Evolutionary conservation across 2,888 invertebrate species (phyloP).

Genomic region (Drosophila tripunctata): DNA sequence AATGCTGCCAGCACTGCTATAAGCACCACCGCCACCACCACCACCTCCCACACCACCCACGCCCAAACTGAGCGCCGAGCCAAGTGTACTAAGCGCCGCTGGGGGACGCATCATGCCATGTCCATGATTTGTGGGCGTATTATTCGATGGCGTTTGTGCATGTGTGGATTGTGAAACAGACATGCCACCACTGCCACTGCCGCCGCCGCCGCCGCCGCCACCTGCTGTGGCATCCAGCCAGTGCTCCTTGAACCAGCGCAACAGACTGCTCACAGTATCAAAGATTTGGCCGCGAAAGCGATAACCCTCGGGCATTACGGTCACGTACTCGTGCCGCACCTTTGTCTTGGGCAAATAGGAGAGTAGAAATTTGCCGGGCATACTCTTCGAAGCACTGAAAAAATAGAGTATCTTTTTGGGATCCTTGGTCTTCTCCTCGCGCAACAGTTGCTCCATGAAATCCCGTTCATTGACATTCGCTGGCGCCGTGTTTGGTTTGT

Average conservation of each 20-base stretch:
- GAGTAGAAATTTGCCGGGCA: constrained; percentile 96
- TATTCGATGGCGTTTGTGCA: constrained; percentile 16
- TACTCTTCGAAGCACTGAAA: constrained; percentile 92
- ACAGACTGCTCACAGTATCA: constrained; percentile 88
- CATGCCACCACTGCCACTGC: no score
- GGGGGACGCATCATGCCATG: constrained; percentile 60
- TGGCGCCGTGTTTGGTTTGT: constrained; percentile 88
- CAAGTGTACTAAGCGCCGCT: neutral
- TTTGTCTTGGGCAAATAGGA: constrained; percentile 95
- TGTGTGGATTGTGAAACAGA: no score
- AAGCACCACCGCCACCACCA: constrained; percentile 30
- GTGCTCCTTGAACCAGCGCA: constrained; percentile 99
- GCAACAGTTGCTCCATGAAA: constrained; percentile 91
- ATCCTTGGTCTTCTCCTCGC: constrained; percentile 95
- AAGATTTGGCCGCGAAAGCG: constrained; percentile 95
- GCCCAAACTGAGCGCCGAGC: neutral
- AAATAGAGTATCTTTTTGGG: constrained; percentile 95
- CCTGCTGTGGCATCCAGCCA: constrained; percentile 96
- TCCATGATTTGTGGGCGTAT: constrained; percentile 26
- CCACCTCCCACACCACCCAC: neutral
- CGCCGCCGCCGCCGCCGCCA: no score
- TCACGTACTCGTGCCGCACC: constrained; percentile 95
- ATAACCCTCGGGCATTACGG: constrained; percentile 96
- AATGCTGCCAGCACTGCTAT: constrained; percentile 58
- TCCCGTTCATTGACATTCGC: constrained; percentile 89